Evolutionary conservation across 1,140 invertebrate genomes (phyloP), one percentile per base, ranked within the genome.

Genomic region (Papilio glaucus): DNA sequence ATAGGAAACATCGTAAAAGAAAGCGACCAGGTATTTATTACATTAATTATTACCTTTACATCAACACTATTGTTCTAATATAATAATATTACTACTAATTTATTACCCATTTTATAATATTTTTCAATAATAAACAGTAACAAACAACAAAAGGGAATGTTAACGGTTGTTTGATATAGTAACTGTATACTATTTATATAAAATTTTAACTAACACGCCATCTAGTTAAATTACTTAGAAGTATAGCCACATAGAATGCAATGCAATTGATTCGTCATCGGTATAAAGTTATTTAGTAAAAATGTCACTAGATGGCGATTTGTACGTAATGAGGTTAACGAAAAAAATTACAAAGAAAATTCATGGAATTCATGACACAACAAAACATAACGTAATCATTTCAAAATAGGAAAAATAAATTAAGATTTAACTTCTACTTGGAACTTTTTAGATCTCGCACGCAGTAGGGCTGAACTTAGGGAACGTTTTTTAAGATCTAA

Each of bases 21-120:
- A 74, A 63, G 61, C 65, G 15, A 12, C 78, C 63, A 82, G 82
- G 82, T 82, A 76, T 33, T 72, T 67, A n/a, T 45, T 29, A 38
- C 38, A 21, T 21, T 18, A 39, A 21, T 38, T 21, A 41, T 0
- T 24, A 15, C 21, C 41, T 39, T 65, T 41, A 41, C 6, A 39
- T 18, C 10, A 41, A 41, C 4, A 41, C 38, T 37, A 13, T n/a
- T 39, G 33, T 38, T 63, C 6, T 13, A 29, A 5, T 49, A 61
- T 71, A 12, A 70, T 18, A 57, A 42, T 39, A 29, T 73, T 39
- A 45, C 9, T 18, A 29, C 15, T n/a, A n/a, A n/a, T n/a, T n/a
- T n/a, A n/a, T n/a, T n/a, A n/a, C n/a, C n/a, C n/a, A n/a, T n/a
- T n/a, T n/a, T n/a, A n/a, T n/a, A n/a, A n/a, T n/a, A n/a, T n/a